A percentile compares a stretch with the other conserved stretches of the same genome.
Conservation (phyloP, 2,113 vertebrate genomes). For the Hiodon alosoides region DNA sequence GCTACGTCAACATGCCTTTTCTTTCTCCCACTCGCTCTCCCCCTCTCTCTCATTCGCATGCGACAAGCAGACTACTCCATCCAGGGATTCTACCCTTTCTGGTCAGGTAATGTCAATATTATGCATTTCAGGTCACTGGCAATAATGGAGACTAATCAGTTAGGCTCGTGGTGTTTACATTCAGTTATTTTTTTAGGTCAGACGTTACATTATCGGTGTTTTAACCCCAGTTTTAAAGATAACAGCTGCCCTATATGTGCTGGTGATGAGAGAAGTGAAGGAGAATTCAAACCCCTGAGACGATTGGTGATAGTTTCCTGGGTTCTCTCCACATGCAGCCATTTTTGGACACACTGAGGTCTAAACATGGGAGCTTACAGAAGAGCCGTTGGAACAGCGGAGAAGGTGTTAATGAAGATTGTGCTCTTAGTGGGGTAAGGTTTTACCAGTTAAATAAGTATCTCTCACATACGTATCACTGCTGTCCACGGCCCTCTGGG, state of each 20-base stretch:
- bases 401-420: slow-evolving; percentile 28
- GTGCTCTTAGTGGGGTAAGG: slow-evolving; percentile 50
- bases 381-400: slow-evolving; percentile 25
- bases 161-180: neutral
- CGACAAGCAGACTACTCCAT: slow-evolving; percentile 5
- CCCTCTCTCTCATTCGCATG: neutral
- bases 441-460: neutral
- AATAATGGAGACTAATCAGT: neutral
- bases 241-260: too few species aligned
- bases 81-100: slow-evolving; percentile 27
- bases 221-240: neutral
- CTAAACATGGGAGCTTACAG: slow-evolving; percentile 22
- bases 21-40: slow-evolving; percentile 2
- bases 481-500: too few species aligned
- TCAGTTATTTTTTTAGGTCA: too few species aligned
- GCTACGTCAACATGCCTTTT: slow-evolving; percentile 38
- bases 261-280: neutral
- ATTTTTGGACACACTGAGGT: slow-evolving; percentile 19
- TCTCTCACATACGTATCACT: neutral
- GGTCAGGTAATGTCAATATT: slow-evolving; percentile 39
- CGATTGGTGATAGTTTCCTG: too few species aligned
- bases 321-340: neutral
- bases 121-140: neutral
- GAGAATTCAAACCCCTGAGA: neutral
- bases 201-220: too few species aligned